Conservation (phyloP, 2,888 invertebrate species). For the Leucania comma region DNA sequence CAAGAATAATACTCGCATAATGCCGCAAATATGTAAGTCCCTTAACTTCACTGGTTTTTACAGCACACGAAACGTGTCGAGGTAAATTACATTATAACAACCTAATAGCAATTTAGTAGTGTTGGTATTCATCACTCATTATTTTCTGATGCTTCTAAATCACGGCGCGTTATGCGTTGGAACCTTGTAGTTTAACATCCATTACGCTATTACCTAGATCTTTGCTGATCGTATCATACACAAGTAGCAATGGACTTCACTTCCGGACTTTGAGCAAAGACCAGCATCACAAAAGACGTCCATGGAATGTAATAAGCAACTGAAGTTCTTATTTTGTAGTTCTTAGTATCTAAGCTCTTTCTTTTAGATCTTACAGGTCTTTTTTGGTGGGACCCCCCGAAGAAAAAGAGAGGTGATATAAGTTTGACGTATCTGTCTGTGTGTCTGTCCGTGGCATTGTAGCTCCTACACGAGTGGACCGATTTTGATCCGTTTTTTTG, state of each 20-base stretch:
- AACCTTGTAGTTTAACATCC: not conserved
- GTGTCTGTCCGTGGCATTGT: too few relatives aligned
- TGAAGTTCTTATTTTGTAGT: too few relatives aligned
- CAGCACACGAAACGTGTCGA: conserved; percentile 66
- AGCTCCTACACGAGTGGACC: too few relatives aligned
- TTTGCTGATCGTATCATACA: not conserved
- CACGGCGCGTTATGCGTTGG: not conserved
- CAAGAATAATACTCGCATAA: conserved; percentile 21
- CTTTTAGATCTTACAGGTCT: too few relatives aligned
- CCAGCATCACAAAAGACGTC: too few relatives aligned
- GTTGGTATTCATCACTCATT: conserved; percentile 34
- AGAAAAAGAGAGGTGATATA: too few relatives aligned
- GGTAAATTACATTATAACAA: conserved; percentile 66
- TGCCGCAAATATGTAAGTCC: conserved; percentile 16
- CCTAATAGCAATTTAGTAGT: conserved; percentile 44
- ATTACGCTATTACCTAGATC: not conserved
- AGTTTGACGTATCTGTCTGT: too few relatives aligned
- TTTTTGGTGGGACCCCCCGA: too few relatives aligned
- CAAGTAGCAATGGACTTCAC: conserved; percentile 1
- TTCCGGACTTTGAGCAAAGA: too few relatives aligned
- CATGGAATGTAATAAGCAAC: not conserved
- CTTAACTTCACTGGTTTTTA: conserved; percentile 40
- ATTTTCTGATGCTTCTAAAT: conserved; percentile 23
- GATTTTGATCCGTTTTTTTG: too few relatives aligned
- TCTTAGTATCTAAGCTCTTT: too few relatives aligned